Evolutionary conservation across 2,113 vertebrate species (phyloP), one percentile per base, ranked within the genome.

Genomic region (Sorex fumeus): DNA sequence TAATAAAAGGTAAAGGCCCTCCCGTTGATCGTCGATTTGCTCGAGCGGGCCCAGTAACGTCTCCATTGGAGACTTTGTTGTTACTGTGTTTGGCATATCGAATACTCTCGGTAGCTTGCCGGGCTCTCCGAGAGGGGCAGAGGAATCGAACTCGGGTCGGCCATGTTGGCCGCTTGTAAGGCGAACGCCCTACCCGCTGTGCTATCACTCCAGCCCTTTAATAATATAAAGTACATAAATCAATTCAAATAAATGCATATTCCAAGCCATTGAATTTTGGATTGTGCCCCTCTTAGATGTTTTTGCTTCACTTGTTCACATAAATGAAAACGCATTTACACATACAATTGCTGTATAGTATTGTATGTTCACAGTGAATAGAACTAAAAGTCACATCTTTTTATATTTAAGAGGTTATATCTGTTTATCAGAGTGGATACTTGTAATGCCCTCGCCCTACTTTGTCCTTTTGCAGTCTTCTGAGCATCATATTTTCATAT

Each of bases 231-330:
- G 32, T 89, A 19, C 32, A 87, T 75, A 91, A 32, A 36, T 78
- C 3, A 66, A 2, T 6, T 90, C 2, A 88, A 28, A 8, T 91
- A 87, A 91, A 92, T 84, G 12, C 25, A 81, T 15, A 64, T 86
- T 85, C 36, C 66, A 90, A 91, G 87, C 9, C 90, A 75, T 57
- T 78, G 3, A 69, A 72, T 92, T 76, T 47, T 96, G 77, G 82
- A 11, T 71, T 95, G 78, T 91, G 6, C 0, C 27, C 2, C 45
- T 83, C 69, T 21, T 93, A 5, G 43, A 75, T 87, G 45, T 77
- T 81, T 47, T 4, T 53, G 78, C 53, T 28, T 66, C 3, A 28
- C 80, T 91, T 93, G 60, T 45, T 75, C 36, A 69, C 43, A 53
- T 12, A 0, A 15, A 93, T 84, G 53, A 78, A 10, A 30, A 23